Evolutionary conservation across 2,888 invertebrate species (phyloP), one percentile per base, ranked within the genome.

Genomic region (Lepidocyrtinus sp.): DNA sequence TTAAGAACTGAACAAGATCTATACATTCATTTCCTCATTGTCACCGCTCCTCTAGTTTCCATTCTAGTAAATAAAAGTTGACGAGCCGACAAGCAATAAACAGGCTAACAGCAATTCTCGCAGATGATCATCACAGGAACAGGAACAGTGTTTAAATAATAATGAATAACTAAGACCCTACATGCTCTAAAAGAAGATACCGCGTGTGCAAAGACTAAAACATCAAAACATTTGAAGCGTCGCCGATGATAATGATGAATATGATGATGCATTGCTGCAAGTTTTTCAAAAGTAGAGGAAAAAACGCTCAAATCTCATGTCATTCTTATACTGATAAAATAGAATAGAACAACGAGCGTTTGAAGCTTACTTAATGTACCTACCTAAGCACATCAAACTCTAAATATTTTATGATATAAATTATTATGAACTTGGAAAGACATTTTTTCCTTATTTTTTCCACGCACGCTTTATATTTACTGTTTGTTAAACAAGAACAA

Each of bases 11-110:
- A n/a, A n/a, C 55, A 55, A 7, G 55, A 55, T n/a, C 62, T 9
- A 74, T 68, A 19, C 62, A 55, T 55, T 61, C 78, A 78, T 70
- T 79, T 79, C 79, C 79, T 79, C 79, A 79, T 79, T 79, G 79
- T 79, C 79, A 79, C 73, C 63, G 36, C 65, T 77, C 21, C 64
- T 27, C 61, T 19, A 46, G 36, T 68, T 15, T 74, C 69, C 7
- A 9, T 67, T 65, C 26, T 61, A n/a, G n/a, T n/a, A 55, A 72
- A 72, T 67, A 46, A 72, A 77, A 77, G 67, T 46, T 61, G 72
- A 72, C 67, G 25, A 64, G 70, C 61, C 73, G 73, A 68, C 63
- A 65, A 55, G 55, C 55, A 63, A 62, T 36, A 75, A 78, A 72
- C 27, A 65, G 15, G 19, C 25, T n/a, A 21, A 15, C n/a, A 55